A percentile compares a stretch with the other conserved stretches of the same genome.
Conservation (phyloP, 2,888 invertebrate species). For the Erebia epiphron region DNA sequence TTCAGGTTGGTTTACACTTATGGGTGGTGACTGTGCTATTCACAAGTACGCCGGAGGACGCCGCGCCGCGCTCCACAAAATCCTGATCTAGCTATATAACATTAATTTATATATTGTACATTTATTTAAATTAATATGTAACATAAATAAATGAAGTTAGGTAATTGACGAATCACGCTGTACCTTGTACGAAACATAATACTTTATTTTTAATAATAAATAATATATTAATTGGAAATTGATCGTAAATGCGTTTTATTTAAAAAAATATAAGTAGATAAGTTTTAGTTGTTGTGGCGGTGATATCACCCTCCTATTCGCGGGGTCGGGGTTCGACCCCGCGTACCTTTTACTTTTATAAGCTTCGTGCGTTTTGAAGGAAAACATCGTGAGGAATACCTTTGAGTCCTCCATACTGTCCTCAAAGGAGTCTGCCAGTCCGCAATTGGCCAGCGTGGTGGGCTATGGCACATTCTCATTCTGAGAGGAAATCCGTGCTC, state of each 20-base stretch:
- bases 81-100: slow-evolving; percentile 46
- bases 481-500: too few species aligned
- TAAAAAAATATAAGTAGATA: too few species aligned
- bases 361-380: too few species aligned
- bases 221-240: not conserved
- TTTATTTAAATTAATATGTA: slow-evolving; percentile 5
- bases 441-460: too few species aligned
- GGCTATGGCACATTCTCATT: too few species aligned
- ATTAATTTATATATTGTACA: not conserved
- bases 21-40: slow-evolving; percentile 92
- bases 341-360: too few species aligned
- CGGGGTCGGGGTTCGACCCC: too few species aligned
- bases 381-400: too few species aligned
- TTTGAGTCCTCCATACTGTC: too few species aligned
- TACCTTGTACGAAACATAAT: slow-evolving; percentile 13
- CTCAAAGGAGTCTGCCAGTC: too few species aligned
- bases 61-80: slow-evolving; percentile 50
- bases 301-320: too few species aligned
- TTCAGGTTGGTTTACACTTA: slow-evolving; percentile 88
- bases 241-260: not conserved
- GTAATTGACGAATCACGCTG: not conserved
- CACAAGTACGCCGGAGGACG: slow-evolving; percentile 85
- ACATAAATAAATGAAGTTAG: not conserved
- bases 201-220: slow-evolving; percentile 18
- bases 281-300: too few species aligned